Conservation (phyloP, 2,888 invertebrate species). For the Drosophila acutilabella region DNA sequence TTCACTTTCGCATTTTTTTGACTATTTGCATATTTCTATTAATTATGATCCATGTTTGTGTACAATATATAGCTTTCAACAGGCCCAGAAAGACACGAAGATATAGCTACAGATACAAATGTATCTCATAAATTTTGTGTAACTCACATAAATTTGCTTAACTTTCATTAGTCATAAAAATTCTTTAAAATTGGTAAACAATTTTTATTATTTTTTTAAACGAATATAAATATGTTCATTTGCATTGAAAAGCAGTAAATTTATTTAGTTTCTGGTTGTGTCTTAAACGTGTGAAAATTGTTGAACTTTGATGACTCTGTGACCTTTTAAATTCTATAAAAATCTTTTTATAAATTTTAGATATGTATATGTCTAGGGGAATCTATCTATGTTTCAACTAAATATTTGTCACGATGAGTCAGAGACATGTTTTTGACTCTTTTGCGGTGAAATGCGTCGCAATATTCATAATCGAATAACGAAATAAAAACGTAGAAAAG, state of each 20-base stretch:
- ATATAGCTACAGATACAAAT: slow-evolving; percentile 2
- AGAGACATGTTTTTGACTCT: slow-evolving; percentile 49
- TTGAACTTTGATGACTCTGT: too few relatives aligned
- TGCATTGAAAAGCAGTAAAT: too few relatives aligned
- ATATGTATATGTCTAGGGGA: not conserved
- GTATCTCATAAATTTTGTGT: slow-evolving; percentile 15
- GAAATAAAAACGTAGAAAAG: slow-evolving; percentile 20
- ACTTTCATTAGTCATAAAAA: slow-evolving; percentile 25
- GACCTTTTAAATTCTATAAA: too few relatives aligned
- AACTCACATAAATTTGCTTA: slow-evolving; percentile 25
- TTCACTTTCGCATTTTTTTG: slow-evolving; percentile 37
- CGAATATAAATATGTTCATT: too few relatives aligned
- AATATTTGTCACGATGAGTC: slow-evolving; percentile 37
- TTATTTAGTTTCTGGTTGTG: too few relatives aligned
- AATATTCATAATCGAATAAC: slow-evolving; percentile 64
- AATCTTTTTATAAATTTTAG: too few relatives aligned
- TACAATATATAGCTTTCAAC: slow-evolving; percentile 8
- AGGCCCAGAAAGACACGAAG: not conserved
- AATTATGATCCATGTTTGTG: slow-evolving; percentile 62
- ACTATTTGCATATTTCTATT: slow-evolving; percentile 43
- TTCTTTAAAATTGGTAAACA: too few relatives aligned
- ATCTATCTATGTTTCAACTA: slow-evolving; percentile 2
- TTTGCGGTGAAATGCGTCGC: slow-evolving; percentile 64
- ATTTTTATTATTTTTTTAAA: too few relatives aligned
- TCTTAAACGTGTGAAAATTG: too few relatives aligned